phyloP scores from a whole-genome alignment of 2,113 vertebrate species.

The Hypomesus transpacificus region DNA sequence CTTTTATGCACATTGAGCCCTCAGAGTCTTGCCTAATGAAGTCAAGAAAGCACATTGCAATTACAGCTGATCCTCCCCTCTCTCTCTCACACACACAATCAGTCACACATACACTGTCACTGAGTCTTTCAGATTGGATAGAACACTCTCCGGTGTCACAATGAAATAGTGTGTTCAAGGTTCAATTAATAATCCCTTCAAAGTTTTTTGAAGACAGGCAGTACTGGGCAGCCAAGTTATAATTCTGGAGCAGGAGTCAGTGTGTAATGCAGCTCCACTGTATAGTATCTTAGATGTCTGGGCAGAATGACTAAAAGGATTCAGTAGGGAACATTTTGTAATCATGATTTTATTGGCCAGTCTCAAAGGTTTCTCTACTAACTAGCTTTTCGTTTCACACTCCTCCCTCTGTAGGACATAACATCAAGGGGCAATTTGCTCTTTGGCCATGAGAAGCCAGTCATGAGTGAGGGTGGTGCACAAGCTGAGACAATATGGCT shows the following conservation, averaged over 20 bases:
- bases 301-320: constrained; percentile 40
- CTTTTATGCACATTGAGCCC: background rate
- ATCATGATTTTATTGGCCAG: constrained; percentile 24
- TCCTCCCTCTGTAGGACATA: constrained; percentile 2
- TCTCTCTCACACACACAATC: constrained; percentile 21
- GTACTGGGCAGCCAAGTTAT: constrained; percentile 46
- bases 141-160: constrained; percentile 53
- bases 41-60: constrained; percentile 45
- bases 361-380: constrained; percentile 7
- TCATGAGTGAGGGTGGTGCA: background rate
- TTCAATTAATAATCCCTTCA: constrained; percentile 67
- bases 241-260: constrained; percentile 56
- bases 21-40: constrained; percentile 22
- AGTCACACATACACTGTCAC: constrained; percentile 38
- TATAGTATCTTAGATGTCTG: constrained; percentile 37
- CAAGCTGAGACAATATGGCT: background rate
- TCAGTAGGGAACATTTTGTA: constrained; percentile 29
- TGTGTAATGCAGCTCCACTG: constrained; percentile 42
- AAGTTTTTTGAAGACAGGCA: constrained; percentile 57
- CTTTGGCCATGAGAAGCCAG: constrained; percentile 11
- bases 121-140: constrained; percentile 34
- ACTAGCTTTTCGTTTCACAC: background rate
- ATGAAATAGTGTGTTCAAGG: constrained; percentile 55
- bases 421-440: constrained; percentile 21
- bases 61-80: constrained; percentile 38